phyloP scores from a whole-genome alignment of 1,140 invertebrate species.

The Delia radicum region DNA sequence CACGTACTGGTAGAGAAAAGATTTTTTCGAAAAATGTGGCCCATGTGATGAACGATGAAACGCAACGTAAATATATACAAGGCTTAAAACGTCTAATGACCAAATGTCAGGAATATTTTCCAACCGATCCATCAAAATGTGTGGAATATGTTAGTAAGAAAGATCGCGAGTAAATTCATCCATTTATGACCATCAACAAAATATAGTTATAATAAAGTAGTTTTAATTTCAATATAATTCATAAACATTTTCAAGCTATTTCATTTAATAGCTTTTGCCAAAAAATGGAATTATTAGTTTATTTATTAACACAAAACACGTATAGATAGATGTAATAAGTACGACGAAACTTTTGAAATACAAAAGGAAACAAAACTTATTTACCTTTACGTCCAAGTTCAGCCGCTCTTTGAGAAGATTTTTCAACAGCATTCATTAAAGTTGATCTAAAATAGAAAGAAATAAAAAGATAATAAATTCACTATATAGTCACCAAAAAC shows the following conservation, averaged over 20 bases:
- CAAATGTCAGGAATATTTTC: conserved; percentile 96
- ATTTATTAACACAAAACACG: neutral
- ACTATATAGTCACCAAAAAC: no score
- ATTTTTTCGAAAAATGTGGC: conserved; percentile 99
- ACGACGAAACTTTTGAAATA: no score
- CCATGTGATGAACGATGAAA: conserved; percentile 99
- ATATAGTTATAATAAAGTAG: neutral
- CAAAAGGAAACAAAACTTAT: conserved; percentile 28
- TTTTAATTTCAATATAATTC: neutral
- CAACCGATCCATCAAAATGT: conserved; percentile 95
- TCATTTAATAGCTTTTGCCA: neutral
- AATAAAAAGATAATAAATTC: conserved; percentile 51
- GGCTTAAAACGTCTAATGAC: conserved; percentile 92
- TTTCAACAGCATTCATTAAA: conserved; percentile 73
- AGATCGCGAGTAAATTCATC: conserved; percentile 42
- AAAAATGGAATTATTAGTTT: neutral
- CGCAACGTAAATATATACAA: conserved; percentile 98
- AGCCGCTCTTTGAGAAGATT: conserved; percentile 62
- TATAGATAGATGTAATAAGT: neutral
- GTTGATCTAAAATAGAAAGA: conserved; percentile 59
- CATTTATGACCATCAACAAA: neutral
- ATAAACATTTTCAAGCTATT: neutral
- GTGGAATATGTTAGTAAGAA: conserved; percentile 79
- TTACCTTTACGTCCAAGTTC: conserved; percentile 59
- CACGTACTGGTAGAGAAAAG: conserved; percentile 97